Conservation (phyloP, 2,797 vertebrate genomes). For the Spondyliosoma cantharus region DNA sequence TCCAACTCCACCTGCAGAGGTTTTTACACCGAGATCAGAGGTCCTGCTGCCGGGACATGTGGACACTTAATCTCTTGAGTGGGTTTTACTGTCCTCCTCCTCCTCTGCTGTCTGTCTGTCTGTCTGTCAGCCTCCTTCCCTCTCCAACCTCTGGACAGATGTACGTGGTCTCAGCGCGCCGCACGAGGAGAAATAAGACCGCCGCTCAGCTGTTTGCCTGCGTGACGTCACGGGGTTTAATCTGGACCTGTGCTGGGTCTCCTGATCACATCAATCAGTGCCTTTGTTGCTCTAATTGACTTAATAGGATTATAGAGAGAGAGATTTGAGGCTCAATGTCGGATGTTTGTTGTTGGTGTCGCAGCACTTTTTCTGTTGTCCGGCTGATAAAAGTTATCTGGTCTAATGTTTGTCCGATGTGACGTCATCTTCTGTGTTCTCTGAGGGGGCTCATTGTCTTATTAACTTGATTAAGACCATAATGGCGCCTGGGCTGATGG, state of each 20-base stretch:
- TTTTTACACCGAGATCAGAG: constrained; percentile 22
- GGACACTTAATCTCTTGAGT: constrained; percentile 59
- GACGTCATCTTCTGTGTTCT: background rate
- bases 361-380: constrained; percentile 16
- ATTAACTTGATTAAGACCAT: background rate
- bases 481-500: no score
- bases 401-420: background rate
- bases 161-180: background rate
- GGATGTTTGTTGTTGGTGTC: constrained; percentile 14
- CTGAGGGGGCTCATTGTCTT: no score
- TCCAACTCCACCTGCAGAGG: constrained; percentile 7
- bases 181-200: no score
- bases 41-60: constrained; percentile 50
- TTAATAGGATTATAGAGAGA: constrained; percentile 64
- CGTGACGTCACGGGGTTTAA: constrained; percentile 28
- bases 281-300: constrained; percentile 50
- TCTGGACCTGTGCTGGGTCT: constrained; percentile 31
- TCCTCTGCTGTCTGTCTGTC: no score
- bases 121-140: background rate
- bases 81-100: constrained; percentile 26
- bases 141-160: constrained; percentile 5
- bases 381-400: constrained; percentile 17
- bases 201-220: constrained; percentile 8
- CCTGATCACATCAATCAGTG: constrained; percentile 73
- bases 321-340: background rate